Evolutionary conservation across 2,113 vertebrate genomes (phyloP), one percentile per base, ranked within the genome.

Genomic region (Prolemur simus): DNA sequence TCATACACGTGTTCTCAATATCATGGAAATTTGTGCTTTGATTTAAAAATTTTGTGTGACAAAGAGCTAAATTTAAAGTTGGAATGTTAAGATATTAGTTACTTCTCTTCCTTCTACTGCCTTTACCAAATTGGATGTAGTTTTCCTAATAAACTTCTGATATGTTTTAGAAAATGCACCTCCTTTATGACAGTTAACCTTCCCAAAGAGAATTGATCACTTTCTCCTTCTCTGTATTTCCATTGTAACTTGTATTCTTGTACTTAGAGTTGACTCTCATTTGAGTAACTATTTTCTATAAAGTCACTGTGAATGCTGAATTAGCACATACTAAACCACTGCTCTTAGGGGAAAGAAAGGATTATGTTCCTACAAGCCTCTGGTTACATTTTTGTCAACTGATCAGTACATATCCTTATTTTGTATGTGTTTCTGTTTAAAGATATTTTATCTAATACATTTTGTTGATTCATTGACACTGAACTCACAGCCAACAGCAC

Each of bases 21-120:
- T 66, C 64, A 54, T 89, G 91, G 49, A 87, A 89, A 9, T 90
- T 90, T 81, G 14, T 56, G 47, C 74, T 87, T 1, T 84, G 80
- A 92, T 88, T 81, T 90, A 39, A 96, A 96, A 54, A 27, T 63
- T 89, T 45, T 49, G 27, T 81, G 76, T 64, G 49, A 84, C 52
- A 71, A 94, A 94, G 37, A 76, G 49, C 34, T 89, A 54, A 52
- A 54, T 63, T 82, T 82, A 49, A 63, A 88, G 27, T 69, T 49
- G 45, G 66, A 94, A 85, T 45, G 32, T 80, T 85, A 7, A 21
- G 10, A 29, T 81, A 58, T 71, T n/a, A n/a, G 71, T 92, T 64
- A 95, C 11, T 71, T 9, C 3, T 76, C 52, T 86, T 71, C 18
- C 15, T 87, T 87, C 25, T 52, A 12, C 29, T 77, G 25, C 45